Evolutionary conservation across 2,113 vertebrate species (phyloP).

Genomic region (Daubentonia madagascariensis): DNA sequence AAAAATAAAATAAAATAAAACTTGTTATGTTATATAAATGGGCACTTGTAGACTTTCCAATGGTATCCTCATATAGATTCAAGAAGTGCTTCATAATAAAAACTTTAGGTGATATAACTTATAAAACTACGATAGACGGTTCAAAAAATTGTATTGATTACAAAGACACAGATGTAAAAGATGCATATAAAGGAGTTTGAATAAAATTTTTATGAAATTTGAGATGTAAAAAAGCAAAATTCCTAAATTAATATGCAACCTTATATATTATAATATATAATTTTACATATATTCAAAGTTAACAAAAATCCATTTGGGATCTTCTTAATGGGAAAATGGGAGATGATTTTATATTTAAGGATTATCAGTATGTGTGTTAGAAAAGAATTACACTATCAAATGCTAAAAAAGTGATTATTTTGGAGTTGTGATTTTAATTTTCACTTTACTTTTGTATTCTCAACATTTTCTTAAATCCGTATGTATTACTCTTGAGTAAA

Average conservation of each 20-base stretch:
- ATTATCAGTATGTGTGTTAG: background rate
- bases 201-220: conserved; percentile 9
- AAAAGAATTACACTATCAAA: background rate
- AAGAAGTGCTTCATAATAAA: background rate
- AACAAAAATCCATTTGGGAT: background rate
- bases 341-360: background rate
- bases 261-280: background rate
- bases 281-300: background rate
- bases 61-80: background rate
- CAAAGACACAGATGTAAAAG: background rate
- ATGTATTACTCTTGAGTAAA: background rate
- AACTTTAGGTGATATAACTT: background rate
- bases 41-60: background rate
- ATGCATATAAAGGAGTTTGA: background rate
- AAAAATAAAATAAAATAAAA: background rate
- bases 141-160: conserved; percentile 11
- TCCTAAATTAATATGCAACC: background rate
- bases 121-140: background rate
- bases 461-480: background rate
- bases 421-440: conserved; percentile 20
- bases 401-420: background rate
- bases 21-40: background rate
- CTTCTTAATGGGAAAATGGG: background rate
- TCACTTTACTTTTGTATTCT: background rate
- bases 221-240: background rate